phyloP scores from a whole-genome alignment of 1,140 invertebrate genomes.

The Scaptomyza pallida region DNA sequence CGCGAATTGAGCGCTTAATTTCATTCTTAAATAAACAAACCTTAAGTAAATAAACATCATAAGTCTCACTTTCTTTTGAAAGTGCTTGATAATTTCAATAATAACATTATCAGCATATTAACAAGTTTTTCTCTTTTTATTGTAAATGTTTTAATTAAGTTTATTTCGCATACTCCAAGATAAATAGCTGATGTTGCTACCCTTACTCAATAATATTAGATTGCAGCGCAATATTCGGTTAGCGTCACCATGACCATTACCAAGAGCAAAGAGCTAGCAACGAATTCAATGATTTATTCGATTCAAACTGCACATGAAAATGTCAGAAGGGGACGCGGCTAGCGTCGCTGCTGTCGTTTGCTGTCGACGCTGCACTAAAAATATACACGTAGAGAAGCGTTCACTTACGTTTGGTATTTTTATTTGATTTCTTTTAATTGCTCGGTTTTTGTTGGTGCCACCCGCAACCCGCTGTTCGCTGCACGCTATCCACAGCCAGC shows the following conservation, averaged over 20 bases:
- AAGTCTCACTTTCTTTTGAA: too few species aligned
- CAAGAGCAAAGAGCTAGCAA: background rate
- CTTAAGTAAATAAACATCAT: too few species aligned
- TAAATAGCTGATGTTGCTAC: background rate
- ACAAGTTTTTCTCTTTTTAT: too few species aligned
- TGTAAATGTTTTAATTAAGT: too few species aligned
- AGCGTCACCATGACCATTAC: background rate
- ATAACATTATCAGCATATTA: too few species aligned
- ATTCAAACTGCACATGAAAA: slow-evolving; percentile 56
- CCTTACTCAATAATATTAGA: background rate
- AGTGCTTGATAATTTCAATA: too few species aligned
- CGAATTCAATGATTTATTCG: slow-evolving; percentile 70
- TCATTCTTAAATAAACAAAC: too few species aligned
- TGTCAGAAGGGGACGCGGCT: slow-evolving; percentile 48
- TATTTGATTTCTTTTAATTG: slow-evolving; percentile 73
- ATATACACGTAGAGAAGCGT: slow-evolving; percentile 51
- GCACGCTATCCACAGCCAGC: slow-evolving; percentile 23
- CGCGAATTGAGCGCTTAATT: too few species aligned
- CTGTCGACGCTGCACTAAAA: slow-evolving; percentile 59
- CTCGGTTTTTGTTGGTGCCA: slow-evolving; percentile 32
- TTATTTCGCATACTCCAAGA: background rate
- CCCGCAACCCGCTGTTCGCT: background rate
- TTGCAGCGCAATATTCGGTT: slow-evolving; percentile 7
- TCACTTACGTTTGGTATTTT: slow-evolving; percentile 44
- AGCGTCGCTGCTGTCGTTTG: background rate